phyloP scores from a whole-genome alignment of 2,888 invertebrate genomes.

The Galerucella nymphaeae region DNA sequence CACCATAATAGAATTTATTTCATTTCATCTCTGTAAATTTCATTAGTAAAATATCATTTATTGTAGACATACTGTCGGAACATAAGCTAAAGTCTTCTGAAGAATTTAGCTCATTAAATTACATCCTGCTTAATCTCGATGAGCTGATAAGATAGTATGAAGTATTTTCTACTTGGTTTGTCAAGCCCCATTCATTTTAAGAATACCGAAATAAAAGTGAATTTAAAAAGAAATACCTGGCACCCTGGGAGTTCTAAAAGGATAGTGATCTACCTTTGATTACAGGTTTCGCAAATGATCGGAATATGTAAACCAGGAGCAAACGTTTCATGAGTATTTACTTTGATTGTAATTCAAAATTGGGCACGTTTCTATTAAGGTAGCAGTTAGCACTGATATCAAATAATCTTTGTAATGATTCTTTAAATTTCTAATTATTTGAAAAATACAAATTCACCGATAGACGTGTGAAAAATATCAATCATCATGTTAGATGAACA shows the following conservation, averaged over 20 bases:
- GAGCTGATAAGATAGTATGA: conserved; percentile 2
- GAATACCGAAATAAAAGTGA: conserved; percentile 7
- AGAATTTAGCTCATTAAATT: not conserved
- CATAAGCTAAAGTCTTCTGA: not conserved
- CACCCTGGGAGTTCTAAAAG: conserved; percentile 17
- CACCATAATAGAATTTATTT: too few species aligned
- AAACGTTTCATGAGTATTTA: not conserved
- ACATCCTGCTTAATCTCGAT: not conserved
- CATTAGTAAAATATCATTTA: not conserved
- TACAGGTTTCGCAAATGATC: conserved; percentile 8
- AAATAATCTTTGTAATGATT: too few species aligned
- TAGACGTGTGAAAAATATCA: too few species aligned
- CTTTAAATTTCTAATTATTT: too few species aligned
- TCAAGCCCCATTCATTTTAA: conserved; percentile 28
- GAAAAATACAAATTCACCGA: too few species aligned
- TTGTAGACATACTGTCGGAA: not conserved
- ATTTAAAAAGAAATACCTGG: conserved; percentile 20
- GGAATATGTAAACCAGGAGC: not conserved
- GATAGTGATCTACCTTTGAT: conserved; percentile 28
- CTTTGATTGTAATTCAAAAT: too few species aligned
- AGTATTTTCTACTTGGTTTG: conserved; percentile 29
- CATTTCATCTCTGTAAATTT: too few species aligned
- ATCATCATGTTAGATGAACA: too few species aligned
- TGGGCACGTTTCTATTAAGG: too few species aligned
- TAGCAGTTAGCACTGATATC: too few species aligned